These are phyloP conservation scores for Acrocera orbiculus DNA, from an alignment of 2,888 invertebrate genomes.

Conservation along the genomic window DNA sequence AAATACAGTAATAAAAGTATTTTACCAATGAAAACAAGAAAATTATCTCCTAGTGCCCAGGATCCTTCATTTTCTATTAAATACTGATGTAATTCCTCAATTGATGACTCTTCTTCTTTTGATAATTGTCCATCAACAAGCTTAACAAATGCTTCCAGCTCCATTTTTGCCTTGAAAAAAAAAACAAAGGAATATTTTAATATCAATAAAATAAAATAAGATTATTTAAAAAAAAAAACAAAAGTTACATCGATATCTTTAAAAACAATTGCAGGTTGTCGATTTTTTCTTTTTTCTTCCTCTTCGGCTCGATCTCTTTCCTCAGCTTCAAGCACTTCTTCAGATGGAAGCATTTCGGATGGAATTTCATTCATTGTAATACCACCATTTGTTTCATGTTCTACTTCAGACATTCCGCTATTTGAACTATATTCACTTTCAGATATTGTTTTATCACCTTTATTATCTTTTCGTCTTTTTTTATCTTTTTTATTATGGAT, in stretches of 20 bases:
- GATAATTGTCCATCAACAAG: slow-evolving; percentile 52
- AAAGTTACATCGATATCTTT: slow-evolving; percentile 51
- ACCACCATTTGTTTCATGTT: slow-evolving; percentile 26
- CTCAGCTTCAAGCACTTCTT: slow-evolving; percentile 37
- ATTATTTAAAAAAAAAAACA: not conserved
- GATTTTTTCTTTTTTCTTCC: slow-evolving; percentile 50
- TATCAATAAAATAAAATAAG: slow-evolving; percentile 5
- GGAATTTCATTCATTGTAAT: slow-evolving; percentile 18
- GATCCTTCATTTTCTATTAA: slow-evolving; percentile 77
- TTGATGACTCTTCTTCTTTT: slow-evolving; percentile 51
- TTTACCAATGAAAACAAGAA: slow-evolving; percentile 53
- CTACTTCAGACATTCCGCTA: slow-evolving; percentile 21
- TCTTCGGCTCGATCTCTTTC: slow-evolving; percentile 46
- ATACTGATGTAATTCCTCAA: slow-evolving; percentile 75
- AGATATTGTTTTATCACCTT: not conserved
- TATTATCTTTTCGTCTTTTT: slow-evolving; percentile 36
- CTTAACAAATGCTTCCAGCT: slow-evolving; percentile 53
- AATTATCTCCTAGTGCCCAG: slow-evolving; percentile 82
- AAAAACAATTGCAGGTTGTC: slow-evolving; percentile 67
- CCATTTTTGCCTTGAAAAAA: slow-evolving; percentile 40
- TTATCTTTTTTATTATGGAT: slow-evolving; percentile 57
- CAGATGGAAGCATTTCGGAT: slow-evolving; percentile 32
- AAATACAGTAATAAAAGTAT: not conserved
- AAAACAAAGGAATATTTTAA: too few species aligned
- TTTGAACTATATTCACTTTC: slow-evolving; percentile 10